phyloP scores from a whole-genome alignment of 2,888 invertebrate species.

The Spisula subtruncata region DNA sequence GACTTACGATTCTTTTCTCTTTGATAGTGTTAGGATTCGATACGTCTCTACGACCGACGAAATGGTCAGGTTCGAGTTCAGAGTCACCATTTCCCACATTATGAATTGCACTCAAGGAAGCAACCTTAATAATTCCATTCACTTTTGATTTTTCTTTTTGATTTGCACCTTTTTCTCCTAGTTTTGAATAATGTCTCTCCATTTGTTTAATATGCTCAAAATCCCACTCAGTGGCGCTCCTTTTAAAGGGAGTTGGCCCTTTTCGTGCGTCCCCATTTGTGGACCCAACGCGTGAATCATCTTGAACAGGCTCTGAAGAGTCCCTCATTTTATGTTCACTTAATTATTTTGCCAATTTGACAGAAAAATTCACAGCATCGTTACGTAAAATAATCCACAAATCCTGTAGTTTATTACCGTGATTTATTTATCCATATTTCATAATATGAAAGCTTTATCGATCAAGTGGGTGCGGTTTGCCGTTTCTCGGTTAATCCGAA shows the following conservation, averaged over 20 bases:
- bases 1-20: constrained; percentile 92
- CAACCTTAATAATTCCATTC: constrained; percentile 59
- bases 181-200: constrained; percentile 71
- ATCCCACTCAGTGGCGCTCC: constrained; percentile 59
- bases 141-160: constrained; percentile 41
- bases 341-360: not conserved
- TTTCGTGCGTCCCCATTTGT: constrained; percentile 37
- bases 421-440: not conserved
- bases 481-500: constrained; percentile 23
- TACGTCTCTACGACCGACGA: constrained; percentile 81
- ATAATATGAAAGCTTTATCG: constrained; percentile 26
- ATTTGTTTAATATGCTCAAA: constrained; percentile 61
- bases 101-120: constrained; percentile 59
- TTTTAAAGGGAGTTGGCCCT: constrained; percentile 40
- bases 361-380: not conserved
- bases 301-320: constrained; percentile 52
- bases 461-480: constrained; percentile 30
- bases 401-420: not conserved
- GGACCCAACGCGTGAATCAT: constrained; percentile 48
- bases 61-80: constrained; percentile 61
- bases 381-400: not conserved
- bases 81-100: constrained; percentile 29
- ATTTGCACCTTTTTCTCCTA: constrained; percentile 57
- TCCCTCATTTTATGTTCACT: constrained; percentile 47
- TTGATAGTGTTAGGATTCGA: constrained; percentile 76